phyloP scores from a whole-genome alignment of 2,888 invertebrate species.

The Lepidonotus clava region DNA sequence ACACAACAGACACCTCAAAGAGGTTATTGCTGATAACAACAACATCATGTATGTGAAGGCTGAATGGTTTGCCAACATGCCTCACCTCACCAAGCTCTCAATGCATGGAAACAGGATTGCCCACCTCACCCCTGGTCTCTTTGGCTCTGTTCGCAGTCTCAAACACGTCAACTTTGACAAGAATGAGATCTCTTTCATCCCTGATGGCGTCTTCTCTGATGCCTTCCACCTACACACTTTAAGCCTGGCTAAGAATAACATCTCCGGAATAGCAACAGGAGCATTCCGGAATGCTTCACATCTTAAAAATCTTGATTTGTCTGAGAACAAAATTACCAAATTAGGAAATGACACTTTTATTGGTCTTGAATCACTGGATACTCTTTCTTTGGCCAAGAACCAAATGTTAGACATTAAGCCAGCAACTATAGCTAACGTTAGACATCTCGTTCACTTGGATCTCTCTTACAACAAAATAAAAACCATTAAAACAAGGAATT shows the following conservation, averaged over 20 bases:
- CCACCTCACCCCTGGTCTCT: constrained; percentile 31
- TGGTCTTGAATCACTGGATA: constrained; percentile 66
- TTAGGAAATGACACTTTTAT: constrained; percentile 66
- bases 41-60: constrained; percentile 67
- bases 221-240: constrained; percentile 63
- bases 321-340: constrained; percentile 66
- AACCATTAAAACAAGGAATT: constrained; percentile 65
- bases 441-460: constrained; percentile 65
- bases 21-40: constrained; percentile 68
- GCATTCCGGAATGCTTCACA: constrained; percentile 66
- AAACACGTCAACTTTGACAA: constrained; percentile 65
- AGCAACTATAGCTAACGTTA: constrained; percentile 64
- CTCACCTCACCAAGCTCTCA: constrained; percentile 66
- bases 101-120: constrained; percentile 67
- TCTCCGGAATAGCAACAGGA: constrained; percentile 65
- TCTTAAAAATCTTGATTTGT: constrained; percentile 66
- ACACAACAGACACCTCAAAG: constrained; percentile 79
- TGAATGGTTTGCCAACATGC: constrained; percentile 66
- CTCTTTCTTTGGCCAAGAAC: constrained; percentile 66
- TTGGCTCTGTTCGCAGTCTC: constrained; percentile 46
- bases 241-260: constrained; percentile 67
- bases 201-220: constrained; percentile 65
- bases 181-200: constrained; percentile 66
- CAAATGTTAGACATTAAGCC: constrained; percentile 64
- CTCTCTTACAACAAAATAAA: constrained; percentile 68